Evolutionary conservation across 2,797 vertebrate species (phyloP).

Genomic region (Acanthis flammea): DNA sequence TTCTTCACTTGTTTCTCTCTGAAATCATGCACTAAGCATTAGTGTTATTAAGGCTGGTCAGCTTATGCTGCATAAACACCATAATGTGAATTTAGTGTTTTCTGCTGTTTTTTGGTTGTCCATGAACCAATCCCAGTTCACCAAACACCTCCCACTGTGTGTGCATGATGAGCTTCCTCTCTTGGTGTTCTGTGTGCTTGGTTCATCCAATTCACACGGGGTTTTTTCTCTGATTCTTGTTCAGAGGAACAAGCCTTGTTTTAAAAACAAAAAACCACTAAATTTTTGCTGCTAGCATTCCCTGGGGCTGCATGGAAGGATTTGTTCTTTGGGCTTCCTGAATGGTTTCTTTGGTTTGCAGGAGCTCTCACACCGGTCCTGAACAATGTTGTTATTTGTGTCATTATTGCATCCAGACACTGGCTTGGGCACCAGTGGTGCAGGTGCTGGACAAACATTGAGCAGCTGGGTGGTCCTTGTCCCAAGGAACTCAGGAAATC

Average conservation of each 20-base stretch:
- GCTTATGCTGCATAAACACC: background rate
- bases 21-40: background rate
- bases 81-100: background rate
- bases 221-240: background rate
- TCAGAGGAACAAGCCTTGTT: background rate
- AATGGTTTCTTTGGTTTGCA: background rate
- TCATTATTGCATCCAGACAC: background rate
- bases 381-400: background rate
- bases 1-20: background rate
- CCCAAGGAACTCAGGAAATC: background rate
- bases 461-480: background rate
- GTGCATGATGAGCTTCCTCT: background rate
- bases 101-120: background rate
- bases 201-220: background rate
- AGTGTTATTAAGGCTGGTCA: background rate
- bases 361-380: background rate
- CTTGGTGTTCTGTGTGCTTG: background rate
- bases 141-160: background rate
- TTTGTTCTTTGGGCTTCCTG: background rate
- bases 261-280: background rate
- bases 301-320: background rate
- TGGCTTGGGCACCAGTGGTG: background rate
- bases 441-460: background rate
- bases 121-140: background rate
- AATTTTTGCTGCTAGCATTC: background rate